phyloP scores from a whole-genome alignment of 2,888 invertebrate species.

The Geotrupes spiniger region DNA sequence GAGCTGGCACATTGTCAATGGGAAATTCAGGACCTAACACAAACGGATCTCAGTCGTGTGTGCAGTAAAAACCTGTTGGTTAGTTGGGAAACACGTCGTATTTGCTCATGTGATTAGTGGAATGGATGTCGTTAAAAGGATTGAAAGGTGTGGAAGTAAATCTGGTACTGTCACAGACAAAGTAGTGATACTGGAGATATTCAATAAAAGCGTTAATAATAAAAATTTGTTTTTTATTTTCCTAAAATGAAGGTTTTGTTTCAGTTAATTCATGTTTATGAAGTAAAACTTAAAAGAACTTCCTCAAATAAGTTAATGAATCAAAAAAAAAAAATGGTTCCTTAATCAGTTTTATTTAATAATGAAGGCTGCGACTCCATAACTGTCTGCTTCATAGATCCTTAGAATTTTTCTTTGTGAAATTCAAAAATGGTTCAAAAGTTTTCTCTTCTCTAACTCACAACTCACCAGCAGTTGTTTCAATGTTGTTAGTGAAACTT shows the following conservation, averaged over 20 bases:
- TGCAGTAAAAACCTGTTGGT: constrained; percentile 81
- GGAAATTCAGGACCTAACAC: constrained; percentile 96
- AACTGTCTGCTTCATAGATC: constrained; percentile 81
- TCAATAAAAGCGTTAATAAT: constrained; percentile 53
- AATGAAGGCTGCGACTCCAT: constrained; percentile 67
- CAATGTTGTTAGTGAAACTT: constrained; percentile 48
- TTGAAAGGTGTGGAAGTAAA: constrained; percentile 85
- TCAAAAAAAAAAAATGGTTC: constrained; percentile 63
- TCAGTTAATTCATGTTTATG: too few species aligned
- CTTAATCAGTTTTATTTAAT: constrained; percentile 26
- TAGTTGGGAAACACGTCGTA: constrained; percentile 96
- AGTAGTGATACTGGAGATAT: constrained; percentile 82
- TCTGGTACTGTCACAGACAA: constrained; percentile 76
- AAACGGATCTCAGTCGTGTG: constrained; percentile 95
- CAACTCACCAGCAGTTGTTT: constrained; percentile 52
- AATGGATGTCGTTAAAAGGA: constrained; percentile 85
- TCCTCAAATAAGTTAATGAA: too few species aligned
- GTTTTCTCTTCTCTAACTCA: constrained; percentile 53
- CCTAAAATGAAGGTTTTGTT: too few species aligned
- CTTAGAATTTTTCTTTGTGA: constrained; percentile 87
- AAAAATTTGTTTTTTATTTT: too few species aligned
- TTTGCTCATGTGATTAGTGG: constrained; percentile 96
- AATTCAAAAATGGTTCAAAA: constrained; percentile 84
- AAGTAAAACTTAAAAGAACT: too few species aligned
- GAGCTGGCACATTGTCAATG: constrained; percentile 92